Evolutionary conservation across 1,140 invertebrate genomes (phyloP), one percentile per base, ranked within the genome.

Genomic region (Drosophila subobscura): DNA sequence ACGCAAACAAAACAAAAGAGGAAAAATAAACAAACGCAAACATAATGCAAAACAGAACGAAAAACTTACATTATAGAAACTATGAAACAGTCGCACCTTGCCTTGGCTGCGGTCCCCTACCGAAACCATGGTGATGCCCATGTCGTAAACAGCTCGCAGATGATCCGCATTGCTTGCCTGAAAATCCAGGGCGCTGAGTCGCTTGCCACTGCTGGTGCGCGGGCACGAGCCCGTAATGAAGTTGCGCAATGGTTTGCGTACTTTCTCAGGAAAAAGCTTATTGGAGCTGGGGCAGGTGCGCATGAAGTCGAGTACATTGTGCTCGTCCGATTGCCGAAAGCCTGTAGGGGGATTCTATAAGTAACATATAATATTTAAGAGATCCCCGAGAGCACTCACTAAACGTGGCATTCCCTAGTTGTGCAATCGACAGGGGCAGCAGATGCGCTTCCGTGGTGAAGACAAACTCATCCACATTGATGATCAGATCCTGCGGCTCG

Each of bases 361-460:
- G 40, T 29, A 4, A 51, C 40, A 16, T 22, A 4, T 33, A 10
- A 44, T 27, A n/a, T 42, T 5, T 12, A 27, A 50, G 7, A 29
- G 16, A 41, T 4, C 3, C 1, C 8, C 55, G 10, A 45, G 29
- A 54, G 41, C 71, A 89, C 85, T 86, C 54, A 91, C 91, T 90
- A 75, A 80, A 89, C 49, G 91, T 91, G 37, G 84, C 67, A 57
- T 92, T 92, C 61, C 90, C 84, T 50, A 91, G 70, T 59, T 92
- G 91, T 53, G 95, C 96, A 23, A 99, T 92, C 8, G 95, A 95
- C 1, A 99, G 92, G 8, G 98, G 98, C 57, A 99, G 92, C 29
- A 99, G 94, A 93, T 99, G 98, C 2, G 97, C 98, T 91, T 99
- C 98, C 0, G 98, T 99, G 0, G 98, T 99, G 73, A 99, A 97